phyloP scores from a whole-genome alignment of 2,888 invertebrate species.

The Poecilobothrus nobilitatus region DNA sequence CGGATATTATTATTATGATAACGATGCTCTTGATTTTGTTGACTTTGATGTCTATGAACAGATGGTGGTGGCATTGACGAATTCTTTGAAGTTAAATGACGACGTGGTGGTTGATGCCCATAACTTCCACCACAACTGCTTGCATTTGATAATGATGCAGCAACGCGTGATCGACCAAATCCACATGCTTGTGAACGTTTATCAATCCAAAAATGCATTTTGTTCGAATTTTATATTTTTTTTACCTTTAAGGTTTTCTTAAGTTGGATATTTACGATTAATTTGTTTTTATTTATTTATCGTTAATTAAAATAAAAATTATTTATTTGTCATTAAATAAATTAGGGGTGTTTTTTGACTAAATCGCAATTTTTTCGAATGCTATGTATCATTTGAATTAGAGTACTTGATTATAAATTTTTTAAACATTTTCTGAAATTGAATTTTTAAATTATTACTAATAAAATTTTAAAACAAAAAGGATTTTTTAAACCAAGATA shows the following conservation, averaged over 20 bases:
- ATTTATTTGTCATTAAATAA: not conserved
- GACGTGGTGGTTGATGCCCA: constrained; percentile 42
- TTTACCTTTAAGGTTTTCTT: not conserved
- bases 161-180: constrained; percentile 62
- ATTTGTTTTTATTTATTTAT: not conserved
- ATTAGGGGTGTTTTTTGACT: not conserved
- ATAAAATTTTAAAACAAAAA: too few relatives aligned
- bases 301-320: not conserved
- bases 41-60: constrained; percentile 59
- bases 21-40: constrained; percentile 36
- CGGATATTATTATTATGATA: constrained; percentile 17
- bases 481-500: too few relatives aligned
- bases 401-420: too few relatives aligned
- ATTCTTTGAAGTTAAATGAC: constrained; percentile 45
- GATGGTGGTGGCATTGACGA: constrained; percentile 61
- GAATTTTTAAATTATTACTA: too few relatives aligned
- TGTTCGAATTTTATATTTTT: not conserved
- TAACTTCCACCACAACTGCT: constrained; percentile 48
- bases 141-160: constrained; percentile 57
- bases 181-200: constrained; percentile 70
- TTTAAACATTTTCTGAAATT: too few relatives aligned
- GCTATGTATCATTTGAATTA: too few relatives aligned
- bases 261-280: too few relatives aligned
- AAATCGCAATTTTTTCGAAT: not conserved
- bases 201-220: constrained; percentile 83